A percentile compares a stretch with the other conserved stretches of the same genome.
Evolutionary conservation across 2,888 invertebrate genomes (phyloP).

Genomic region (Sialis lutaria): DNA sequence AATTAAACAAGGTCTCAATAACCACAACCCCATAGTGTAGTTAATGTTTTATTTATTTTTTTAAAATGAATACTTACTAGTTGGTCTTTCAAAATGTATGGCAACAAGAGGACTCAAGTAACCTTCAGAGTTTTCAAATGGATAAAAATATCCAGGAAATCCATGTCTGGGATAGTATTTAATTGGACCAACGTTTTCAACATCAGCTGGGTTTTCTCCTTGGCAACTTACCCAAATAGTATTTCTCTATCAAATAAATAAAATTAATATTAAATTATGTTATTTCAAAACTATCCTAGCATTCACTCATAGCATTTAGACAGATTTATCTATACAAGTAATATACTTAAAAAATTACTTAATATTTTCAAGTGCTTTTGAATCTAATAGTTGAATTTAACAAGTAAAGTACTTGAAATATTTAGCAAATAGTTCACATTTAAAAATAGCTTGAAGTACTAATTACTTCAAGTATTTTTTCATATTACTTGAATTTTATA

Average conservation of each 20-base stretch:
- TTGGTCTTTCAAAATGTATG: conserved; percentile 66
- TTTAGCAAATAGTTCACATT: no score
- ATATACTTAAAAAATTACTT: no score
- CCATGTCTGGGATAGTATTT: conserved; percentile 66
- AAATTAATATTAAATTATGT: no score
- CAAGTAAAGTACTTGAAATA: no score
- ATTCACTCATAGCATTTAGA: no score
- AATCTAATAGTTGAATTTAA: no score
- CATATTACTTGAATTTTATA: no score
- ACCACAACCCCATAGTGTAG: background rate
- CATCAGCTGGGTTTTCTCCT: conserved; percentile 85
- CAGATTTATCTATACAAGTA: no score
- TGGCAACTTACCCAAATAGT: conserved; percentile 87
- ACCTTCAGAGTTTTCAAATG: conserved; percentile 70
- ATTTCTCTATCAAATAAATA: conserved; percentile 37
- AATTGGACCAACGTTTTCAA: conserved; percentile 77
- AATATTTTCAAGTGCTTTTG: no score
- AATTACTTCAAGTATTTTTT: no score
- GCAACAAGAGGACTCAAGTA: conserved; percentile 81
- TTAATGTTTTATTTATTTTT: background rate
- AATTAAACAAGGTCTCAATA: background rate
- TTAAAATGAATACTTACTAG: conserved; percentile 39
- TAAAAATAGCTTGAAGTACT: no score
- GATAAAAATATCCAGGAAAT: conserved; percentile 81
- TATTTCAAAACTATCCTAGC: no score